Evolutionary conservation across 2,888 invertebrate genomes (phyloP), one percentile per base, ranked within the genome.

Genomic region (Diploptera punctata): DNA sequence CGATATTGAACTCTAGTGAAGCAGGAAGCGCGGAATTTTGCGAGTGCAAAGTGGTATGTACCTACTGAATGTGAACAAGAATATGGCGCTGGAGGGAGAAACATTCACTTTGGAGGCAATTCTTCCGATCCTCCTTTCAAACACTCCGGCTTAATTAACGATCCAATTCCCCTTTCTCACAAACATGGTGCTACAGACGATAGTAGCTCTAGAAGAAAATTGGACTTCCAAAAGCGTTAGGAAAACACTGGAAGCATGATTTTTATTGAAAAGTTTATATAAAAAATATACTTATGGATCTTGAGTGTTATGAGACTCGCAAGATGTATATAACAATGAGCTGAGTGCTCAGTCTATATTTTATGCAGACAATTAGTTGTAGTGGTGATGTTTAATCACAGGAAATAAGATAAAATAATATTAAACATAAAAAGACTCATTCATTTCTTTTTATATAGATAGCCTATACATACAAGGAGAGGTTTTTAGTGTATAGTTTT

Each of bases 121-220:
- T 44, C 43, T 43, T 44, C 18, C 26, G 24, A 65, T 13, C 54
- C 38, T 26, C 47, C 44, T 44, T 65, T n/a, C 62, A 2, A 7
- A 26, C 65, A 21, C 65, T 43, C 16, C 18, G 44, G 65, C 47
- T 65, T 65, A 65, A 65, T 65, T 65, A 65, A 65, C 65, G 65
- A 65, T 47, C 65, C 26, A 4, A 21, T 65, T 16, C 29, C 47
- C 65, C n/a, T n/a, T 43, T 44, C 62, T 44, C 24, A 44, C 16
- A 44, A n/a, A 21, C 44, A 16, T 57, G 57, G 31, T 57, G 57
- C 57, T 31, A 57, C 57, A 16, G 57, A 29, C 3, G 57, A 5
- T 2, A 21, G 57, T 1, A n/a, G 57, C 5, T 3, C n/a, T 24
- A 13, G 52, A 29, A 54, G 54, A 7, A n/a, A n/a, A 29, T n/a